These are phyloP conservation scores for Luperina nickerlii DNA, from an alignment of 2,888 invertebrate genomes.

Conservation along the genomic window DNA sequence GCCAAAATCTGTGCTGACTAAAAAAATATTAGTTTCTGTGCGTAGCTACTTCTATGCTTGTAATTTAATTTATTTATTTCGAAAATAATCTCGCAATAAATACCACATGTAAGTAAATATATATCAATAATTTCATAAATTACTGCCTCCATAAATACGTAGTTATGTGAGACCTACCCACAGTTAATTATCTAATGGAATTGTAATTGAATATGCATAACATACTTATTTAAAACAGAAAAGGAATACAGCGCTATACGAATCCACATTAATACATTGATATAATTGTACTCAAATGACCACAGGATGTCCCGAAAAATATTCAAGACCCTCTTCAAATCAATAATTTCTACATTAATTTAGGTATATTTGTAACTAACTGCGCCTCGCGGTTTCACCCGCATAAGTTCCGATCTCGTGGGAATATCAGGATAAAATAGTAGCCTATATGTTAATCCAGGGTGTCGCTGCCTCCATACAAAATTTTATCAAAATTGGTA, in stretches of 20 bases:
- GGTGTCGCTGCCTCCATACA: too few relatives aligned
- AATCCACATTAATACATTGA: background rate
- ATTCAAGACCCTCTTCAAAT: background rate
- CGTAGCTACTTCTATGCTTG: background rate
- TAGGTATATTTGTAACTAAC: background rate
- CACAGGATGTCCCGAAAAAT: background rate
- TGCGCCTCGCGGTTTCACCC: too few relatives aligned
- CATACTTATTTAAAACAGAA: conserved; percentile 1
- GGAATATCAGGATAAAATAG: too few relatives aligned
- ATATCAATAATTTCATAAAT: conserved; percentile 21
- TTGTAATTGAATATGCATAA: conserved; percentile 49
- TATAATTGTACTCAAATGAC: background rate
- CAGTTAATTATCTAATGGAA: conserved; percentile 39
- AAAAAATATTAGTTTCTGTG: background rate
- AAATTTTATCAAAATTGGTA: too few relatives aligned
- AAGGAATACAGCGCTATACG: background rate
- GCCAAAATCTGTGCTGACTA: background rate
- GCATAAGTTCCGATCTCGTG: too few relatives aligned
- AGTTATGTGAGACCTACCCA: conserved; percentile 4
- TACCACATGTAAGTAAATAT: background rate
- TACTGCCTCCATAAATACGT: conserved; percentile 4
- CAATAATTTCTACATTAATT: background rate
- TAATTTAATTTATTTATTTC: conserved; percentile 8
- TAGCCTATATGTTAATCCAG: too few relatives aligned
- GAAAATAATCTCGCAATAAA: conserved; percentile 23